Evolutionary conservation across 2,888 invertebrate genomes (phyloP), one percentile per base, ranked within the genome.

Genomic region (Pyrgus malvae): DNA sequence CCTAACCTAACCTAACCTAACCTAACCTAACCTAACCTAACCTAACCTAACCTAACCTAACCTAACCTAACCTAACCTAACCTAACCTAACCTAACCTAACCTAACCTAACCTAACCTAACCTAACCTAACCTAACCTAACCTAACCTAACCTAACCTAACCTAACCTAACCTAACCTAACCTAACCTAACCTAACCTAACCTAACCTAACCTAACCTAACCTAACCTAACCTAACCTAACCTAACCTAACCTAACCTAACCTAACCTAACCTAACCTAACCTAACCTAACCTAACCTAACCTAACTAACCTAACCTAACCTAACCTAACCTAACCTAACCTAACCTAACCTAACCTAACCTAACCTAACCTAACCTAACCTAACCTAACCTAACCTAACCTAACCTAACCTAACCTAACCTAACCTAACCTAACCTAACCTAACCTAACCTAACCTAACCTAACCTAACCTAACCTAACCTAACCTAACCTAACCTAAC

Each of bases 1-100:
- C 31, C 31, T 31, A 31, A 31, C 31, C 31, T 31, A 31, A 31
- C 31, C 31, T 31, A 31, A 31, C 31, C 31, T 31, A 31, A 31
- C 31, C 31, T 31, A 31, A 31, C 31, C 31, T 31, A 31, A 31
- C 31, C 31, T 31, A 31, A 31, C 31, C 31, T 31, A 31, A 31
- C 31, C 31, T 31, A 31, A 31, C 31, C 31, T 31, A 31, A 31
- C 31, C 31, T 31, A 31, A 31, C 31, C 31, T 31, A 31, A 31
- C 31, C 31, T 31, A 31, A 31, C 31, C 31, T 31, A 31, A 31
- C 31, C 31, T 31, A 31, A 31, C 31, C 31, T 31, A 31, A 31
- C 31, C 31, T 31, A 31, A 31, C 31, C 31, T 31, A 31, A 31
- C 31, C 31, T 31, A 31, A 31, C 31, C 31, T 31, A 31, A 31